These are phyloP conservation scores for Catostomus latipinnis DNA, from an alignment of 2,797 vertebrate species.

Conservation along the genomic window DNA sequence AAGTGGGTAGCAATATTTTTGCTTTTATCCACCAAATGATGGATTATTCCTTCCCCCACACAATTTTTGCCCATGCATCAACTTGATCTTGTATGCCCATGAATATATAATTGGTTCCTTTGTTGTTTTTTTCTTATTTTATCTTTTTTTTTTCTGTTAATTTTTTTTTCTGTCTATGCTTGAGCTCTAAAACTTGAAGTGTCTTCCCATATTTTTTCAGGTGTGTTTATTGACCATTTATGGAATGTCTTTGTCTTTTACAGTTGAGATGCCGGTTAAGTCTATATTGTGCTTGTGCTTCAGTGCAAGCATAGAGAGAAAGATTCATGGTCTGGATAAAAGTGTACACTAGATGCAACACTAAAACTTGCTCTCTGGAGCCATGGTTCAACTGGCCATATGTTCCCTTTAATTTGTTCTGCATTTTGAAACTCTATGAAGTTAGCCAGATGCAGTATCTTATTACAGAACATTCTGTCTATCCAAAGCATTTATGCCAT, in stretches of 20 bases:
- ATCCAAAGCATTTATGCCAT: neutral
- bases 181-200: neutral
- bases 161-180: neutral
- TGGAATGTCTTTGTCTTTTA: neutral
- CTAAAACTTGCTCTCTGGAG: neutral
- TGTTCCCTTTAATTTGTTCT: slow-evolving; percentile 19
- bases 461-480: slow-evolving; percentile 22
- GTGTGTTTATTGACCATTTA: neutral
- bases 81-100: neutral
- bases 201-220: neutral
- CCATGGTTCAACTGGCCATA: neutral
- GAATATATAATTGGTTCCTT: neutral
- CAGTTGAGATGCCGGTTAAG: neutral
- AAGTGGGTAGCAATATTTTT: neutral
- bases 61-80: slow-evolving; percentile 9
- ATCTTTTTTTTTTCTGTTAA: neutral
- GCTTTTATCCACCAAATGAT: neutral
- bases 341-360: neutral
- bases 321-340: neutral
- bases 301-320: neutral
- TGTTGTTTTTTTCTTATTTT: neutral
- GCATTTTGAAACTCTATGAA: slow-evolving; percentile 47
- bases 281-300: neutral
- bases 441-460: slow-evolving; percentile 47
- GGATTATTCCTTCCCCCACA: slow-evolving; percentile 1